Conservation (phyloP, 2,113 vertebrate genomes). For the Etia nguti region DNA sequence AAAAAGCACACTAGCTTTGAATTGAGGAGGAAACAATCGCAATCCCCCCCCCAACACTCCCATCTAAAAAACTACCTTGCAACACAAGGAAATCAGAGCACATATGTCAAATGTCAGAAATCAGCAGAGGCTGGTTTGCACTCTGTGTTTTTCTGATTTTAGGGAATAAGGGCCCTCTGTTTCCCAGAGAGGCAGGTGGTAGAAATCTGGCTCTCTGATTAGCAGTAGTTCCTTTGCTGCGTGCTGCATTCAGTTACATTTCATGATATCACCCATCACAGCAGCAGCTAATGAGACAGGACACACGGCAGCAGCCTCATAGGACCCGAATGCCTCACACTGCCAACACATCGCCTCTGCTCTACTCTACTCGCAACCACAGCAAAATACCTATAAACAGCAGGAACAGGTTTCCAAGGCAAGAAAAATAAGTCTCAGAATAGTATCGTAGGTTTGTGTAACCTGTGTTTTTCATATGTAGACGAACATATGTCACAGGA, state of each 20-base stretch:
- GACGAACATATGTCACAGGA: neutral
- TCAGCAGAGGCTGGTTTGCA: slow-evolving; percentile 18
- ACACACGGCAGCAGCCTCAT: slow-evolving; percentile 50
- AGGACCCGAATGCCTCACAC: neutral
- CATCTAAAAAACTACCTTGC: slow-evolving; percentile 21
- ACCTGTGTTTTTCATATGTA: neutral
- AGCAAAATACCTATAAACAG: neutral
- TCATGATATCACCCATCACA: slow-evolving; percentile 66
- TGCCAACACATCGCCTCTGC: neutral
- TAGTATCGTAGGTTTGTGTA: neutral
- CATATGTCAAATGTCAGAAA: slow-evolving; percentile 63
- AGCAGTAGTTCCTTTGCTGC: slow-evolving; percentile 37
- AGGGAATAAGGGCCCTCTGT: slow-evolving; percentile 67
- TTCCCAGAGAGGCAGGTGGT: slow-evolving; percentile 68
- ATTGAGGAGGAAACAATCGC: slow-evolving; percentile 52
- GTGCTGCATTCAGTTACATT: slow-evolving; percentile 37
- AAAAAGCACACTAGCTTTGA: slow-evolving; percentile 35
- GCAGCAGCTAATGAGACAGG: slow-evolving; percentile 59
- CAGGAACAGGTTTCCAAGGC: neutral
- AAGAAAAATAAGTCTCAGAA: neutral
- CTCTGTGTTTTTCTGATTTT: slow-evolving; percentile 49
- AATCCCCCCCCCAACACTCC: neutral
- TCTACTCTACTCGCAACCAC: neutral
- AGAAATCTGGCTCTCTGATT: slow-evolving; percentile 67
- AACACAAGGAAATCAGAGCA: slow-evolving; percentile 56